These are phyloP conservation scores for Falco rusticolus DNA, from an alignment of 2,797 vertebrate species.

Conservation along the genomic window DNA sequence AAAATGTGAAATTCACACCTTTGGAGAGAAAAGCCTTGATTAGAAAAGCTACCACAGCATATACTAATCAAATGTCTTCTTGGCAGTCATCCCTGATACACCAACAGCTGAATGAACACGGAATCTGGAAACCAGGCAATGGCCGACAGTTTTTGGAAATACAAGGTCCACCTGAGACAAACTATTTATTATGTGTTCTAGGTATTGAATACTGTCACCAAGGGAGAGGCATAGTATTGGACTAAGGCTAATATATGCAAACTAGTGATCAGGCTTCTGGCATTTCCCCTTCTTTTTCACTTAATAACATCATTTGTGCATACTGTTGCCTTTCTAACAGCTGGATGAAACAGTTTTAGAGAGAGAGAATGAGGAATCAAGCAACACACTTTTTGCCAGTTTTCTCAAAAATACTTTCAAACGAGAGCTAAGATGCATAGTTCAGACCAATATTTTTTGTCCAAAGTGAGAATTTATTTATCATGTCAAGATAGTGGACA, in stretches of 20 bases:
- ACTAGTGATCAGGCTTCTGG: neutral
- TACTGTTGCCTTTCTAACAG: neutral
- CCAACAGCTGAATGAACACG: neutral
- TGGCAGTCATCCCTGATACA: neutral
- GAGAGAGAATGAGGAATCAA: neutral
- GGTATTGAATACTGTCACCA: neutral
- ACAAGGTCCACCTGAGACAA: neutral
- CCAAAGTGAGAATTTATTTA: neutral
- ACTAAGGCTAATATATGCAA: neutral
- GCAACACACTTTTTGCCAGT: neutral
- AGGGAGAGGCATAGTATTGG: neutral
- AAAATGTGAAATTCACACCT: neutral
- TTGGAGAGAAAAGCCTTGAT: constrained; percentile 8
- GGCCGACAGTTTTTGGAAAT: neutral
- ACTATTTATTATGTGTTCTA: neutral
- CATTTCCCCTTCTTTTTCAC: neutral
- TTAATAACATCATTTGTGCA: neutral
- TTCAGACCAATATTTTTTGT: neutral
- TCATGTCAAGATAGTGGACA: neutral
- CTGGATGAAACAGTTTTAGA: neutral
- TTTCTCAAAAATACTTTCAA: neutral
- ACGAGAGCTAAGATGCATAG: neutral
- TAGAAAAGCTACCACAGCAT: neutral
- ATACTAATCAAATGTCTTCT: neutral
- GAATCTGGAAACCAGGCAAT: neutral